Conservation (phyloP, 1,140 invertebrate genomes). For the Pachyrhynchus sulphureomaculatus region DNA sequence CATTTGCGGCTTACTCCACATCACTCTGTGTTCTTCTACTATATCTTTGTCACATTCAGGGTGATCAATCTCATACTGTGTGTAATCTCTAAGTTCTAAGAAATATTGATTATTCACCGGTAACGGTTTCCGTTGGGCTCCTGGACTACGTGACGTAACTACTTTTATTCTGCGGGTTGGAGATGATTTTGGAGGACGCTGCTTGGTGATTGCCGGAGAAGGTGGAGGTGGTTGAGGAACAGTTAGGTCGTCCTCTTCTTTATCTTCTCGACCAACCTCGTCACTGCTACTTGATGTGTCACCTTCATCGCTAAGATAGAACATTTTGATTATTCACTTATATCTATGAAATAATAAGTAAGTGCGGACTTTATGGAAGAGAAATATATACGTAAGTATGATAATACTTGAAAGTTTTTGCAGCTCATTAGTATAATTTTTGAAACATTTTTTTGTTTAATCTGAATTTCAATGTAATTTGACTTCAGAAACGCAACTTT, state of each 20-base stretch:
- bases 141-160: constrained; percentile 29
- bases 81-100: constrained; percentile 30
- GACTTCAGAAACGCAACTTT: too few species aligned
- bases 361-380: too few species aligned
- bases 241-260: constrained; percentile 38
- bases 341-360: too few species aligned
- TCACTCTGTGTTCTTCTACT: constrained; percentile 18
- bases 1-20: constrained; percentile 15
- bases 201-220: constrained; percentile 47
- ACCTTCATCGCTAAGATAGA: constrained; percentile 67
- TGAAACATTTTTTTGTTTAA: too few species aligned
- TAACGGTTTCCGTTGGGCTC: constrained; percentile 39
- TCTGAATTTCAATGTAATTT: too few species aligned
- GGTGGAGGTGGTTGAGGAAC: constrained; percentile 58
- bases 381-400: too few species aligned
- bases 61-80: constrained; percentile 27
- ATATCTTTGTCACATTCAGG: constrained; percentile 15
- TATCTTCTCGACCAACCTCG: constrained; percentile 44
- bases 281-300: constrained; percentile 71
- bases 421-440: too few species aligned
- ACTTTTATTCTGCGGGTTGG: constrained; percentile 36
- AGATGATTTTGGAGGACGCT: constrained; percentile 22
- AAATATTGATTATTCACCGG: constrained; percentile 40
- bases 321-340: background rate
- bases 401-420: too few species aligned